Evolutionary conservation across 2,797 vertebrate species (phyloP), one percentile per base, ranked within the genome.

Genomic region (Enteromius mattozi): DNA sequence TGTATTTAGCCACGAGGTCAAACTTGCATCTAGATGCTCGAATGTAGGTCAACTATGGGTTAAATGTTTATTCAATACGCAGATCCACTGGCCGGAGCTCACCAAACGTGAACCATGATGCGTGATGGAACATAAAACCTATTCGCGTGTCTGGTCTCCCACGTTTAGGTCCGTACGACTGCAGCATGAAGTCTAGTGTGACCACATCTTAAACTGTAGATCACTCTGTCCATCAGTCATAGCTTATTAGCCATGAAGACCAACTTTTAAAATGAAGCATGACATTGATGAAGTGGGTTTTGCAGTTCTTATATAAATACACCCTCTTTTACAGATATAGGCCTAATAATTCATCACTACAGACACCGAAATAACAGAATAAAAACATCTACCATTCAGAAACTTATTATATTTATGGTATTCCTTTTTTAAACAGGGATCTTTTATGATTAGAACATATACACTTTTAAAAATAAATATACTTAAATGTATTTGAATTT

Each of bases 231-330:
- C 71, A 51, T 75, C 72, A n/a, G 51, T 56, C 49, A 13, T 74
- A n/a, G 72, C 49, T 37, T 76, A 40, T 69, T 13, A 76, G n/a
- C 6, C 49, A 54, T 51, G 17, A 76, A 76, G 19, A 76, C n/a
- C 49, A 35, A 35, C 30, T 69, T 21, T 5, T n/a, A 21, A 40
- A 69, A 69, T 69, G 35, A 69, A 69, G 35, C 66, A 69, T 69
- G 66, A 13, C 21, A 40, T 5, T 68, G 65, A 68, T 21, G 17
- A 35, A 37, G 33, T n/a, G 66, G 21, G 10, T 12, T n/a, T 69
- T 9, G 6, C 37, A 69, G 66, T 12, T 40, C 19, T 68, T 40
- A 4, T 40, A 40, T 19, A 68, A 68, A 21, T 37, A 17, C 61
- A 7, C 27, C 13, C 59, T 13, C 24, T 14, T 24, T 27, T 7